Evolutionary conservation across 2,797 vertebrate genomes (phyloP).

Genomic region (Mionectes olivaceus): DNA sequence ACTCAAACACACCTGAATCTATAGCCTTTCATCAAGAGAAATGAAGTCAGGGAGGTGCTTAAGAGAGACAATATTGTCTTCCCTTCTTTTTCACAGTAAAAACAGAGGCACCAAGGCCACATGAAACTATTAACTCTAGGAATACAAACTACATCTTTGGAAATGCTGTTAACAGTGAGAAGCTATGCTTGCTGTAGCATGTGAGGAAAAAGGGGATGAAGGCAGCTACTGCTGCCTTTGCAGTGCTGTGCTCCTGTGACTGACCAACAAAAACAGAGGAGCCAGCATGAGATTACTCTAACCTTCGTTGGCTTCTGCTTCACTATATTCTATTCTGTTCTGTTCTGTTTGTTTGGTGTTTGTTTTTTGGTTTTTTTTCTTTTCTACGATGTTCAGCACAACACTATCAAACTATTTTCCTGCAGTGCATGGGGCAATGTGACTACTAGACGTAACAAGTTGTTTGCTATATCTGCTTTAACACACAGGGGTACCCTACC

Average conservation of each 20-base stretch:
- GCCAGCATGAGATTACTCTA: rapidly evolving
- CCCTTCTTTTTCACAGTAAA: background rate
- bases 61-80: background rate
- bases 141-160: background rate
- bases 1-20: conserved; percentile 24
- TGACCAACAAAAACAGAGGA: background rate
- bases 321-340: background rate
- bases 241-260: background rate
- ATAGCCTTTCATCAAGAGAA: conserved; percentile 12
- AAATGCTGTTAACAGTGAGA: background rate
- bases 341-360: background rate
- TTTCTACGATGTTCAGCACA: background rate
- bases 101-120: background rate
- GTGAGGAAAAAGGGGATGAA: background rate
- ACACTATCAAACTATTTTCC: background rate
- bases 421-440: background rate
- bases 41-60: background rate
- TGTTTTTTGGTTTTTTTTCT: background rate
- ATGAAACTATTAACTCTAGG: background rate
- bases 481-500: background rate
- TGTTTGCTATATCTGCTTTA: background rate
- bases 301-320: background rate
- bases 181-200: background rate
- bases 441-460: background rate
- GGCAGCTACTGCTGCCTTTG: background rate